A percentile compares a stretch with the other conserved stretches of the same genome.
phyloP scores from a whole-genome alignment of 2,797 vertebrate genomes.

The Catamblyrhynchus diadema region DNA sequence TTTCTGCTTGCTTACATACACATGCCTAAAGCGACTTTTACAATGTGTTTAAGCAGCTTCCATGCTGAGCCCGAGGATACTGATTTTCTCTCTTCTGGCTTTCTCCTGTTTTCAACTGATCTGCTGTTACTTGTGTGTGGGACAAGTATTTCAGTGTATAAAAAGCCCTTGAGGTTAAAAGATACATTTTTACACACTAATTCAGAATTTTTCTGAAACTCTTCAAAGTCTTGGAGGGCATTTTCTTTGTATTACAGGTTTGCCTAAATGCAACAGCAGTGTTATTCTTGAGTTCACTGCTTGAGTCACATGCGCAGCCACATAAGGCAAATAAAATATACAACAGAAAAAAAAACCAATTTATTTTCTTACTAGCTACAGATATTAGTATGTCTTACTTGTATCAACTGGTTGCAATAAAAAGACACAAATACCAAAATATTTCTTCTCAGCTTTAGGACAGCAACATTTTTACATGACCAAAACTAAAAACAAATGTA shows the following conservation, averaged over 20 bases:
- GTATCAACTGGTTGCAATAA: neutral
- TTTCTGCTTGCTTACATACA: neutral
- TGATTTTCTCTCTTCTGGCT: neutral
- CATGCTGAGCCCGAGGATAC: neutral
- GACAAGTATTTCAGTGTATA: neutral
- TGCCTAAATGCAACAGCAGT: neutral
- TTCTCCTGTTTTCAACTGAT: neutral
- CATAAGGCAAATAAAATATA: neutral
- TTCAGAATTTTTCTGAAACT: neutral
- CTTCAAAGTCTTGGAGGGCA: neutral
- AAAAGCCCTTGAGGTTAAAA: neutral
- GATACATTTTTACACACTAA: neutral
- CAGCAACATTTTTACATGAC: neutral
- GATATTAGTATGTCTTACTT: neutral
- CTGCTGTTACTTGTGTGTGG: neutral
- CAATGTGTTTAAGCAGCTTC: neutral
- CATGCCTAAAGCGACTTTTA: neutral
- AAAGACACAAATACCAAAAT: neutral
- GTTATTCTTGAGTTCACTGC: neutral
- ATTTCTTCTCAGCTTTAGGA: neutral
- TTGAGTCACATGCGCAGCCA: neutral
- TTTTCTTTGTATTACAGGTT: neutral
- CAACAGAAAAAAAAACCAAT: accelerated
- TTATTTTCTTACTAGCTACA: neutral
- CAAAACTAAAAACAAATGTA: neutral